Evolutionary conservation across 2,888 invertebrate species (phyloP).

Genomic region (Latheticus oryzae): DNA sequence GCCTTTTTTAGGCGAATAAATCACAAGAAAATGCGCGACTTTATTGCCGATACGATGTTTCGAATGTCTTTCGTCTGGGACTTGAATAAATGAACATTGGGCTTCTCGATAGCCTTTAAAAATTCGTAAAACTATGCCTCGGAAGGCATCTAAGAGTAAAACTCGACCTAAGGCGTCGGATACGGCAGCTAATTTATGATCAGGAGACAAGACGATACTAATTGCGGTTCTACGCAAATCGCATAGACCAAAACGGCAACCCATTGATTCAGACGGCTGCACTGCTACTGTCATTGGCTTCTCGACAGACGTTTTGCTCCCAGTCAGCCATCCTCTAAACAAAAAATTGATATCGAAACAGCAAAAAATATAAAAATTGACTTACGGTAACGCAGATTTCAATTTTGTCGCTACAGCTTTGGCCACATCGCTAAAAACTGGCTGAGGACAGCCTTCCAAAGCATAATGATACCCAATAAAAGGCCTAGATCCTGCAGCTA

Average conservation of each 20-base stretch:
- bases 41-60: constrained; percentile 60
- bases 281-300: constrained; percentile 62
- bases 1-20: constrained; percentile 93
- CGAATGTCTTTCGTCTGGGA: constrained; percentile 72
- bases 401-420: constrained; percentile 91
- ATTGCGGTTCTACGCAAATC: constrained; percentile 83
- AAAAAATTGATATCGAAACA: too few relatives aligned
- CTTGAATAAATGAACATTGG: constrained; percentile 93
- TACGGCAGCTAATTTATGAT: constrained; percentile 81
- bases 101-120: constrained; percentile 98
- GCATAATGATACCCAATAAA: constrained; percentile 92
- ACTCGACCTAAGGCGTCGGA: constrained; percentile 91
- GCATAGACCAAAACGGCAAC: constrained; percentile 83
- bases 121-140: constrained; percentile 83
- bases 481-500: constrained; percentile 84
- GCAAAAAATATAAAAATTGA: constrained; percentile 46
- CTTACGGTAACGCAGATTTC: constrained; percentile 83
- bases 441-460: constrained; percentile 86
- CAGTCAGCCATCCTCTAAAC: constrained; percentile 70
- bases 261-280: constrained; percentile 78
- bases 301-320: constrained; percentile 65
- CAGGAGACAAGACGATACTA: constrained; percentile 82
- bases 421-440: constrained; percentile 90
- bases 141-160: constrained; percentile 83
- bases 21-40: constrained; percentile 85